A percentile compares a stretch with the other conserved stretches of the same genome.
Conservation (phyloP, 2,888 invertebrate species). For the Nipponacmea schrenckii region DNA sequence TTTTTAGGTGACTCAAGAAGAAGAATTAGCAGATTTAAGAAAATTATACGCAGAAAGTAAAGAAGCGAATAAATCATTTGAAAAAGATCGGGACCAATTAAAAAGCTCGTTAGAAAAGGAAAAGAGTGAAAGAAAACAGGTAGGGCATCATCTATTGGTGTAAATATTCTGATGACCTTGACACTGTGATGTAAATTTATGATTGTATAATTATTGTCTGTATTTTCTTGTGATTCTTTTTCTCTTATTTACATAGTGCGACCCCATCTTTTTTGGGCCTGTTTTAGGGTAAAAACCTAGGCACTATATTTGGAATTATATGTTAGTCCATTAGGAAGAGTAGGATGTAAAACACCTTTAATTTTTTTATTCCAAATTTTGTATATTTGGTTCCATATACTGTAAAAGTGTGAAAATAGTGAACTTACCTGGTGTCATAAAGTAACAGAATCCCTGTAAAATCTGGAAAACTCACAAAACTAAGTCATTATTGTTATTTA, state of each 20-base stretch:
- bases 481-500: too few species aligned
- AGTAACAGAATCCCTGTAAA: too few species aligned
- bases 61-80: conserved; percentile 36
- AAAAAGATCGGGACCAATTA: conserved; percentile 39
- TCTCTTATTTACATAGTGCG: neutral
- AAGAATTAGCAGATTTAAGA: conserved; percentile 40
- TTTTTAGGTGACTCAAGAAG: conserved; percentile 33
- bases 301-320: too few species aligned
- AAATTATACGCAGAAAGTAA: conserved; percentile 35
- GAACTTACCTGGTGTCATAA: too few species aligned
- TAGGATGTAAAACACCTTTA: too few species aligned
- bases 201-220: neutral
- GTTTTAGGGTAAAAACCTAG: too few species aligned
- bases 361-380: too few species aligned
- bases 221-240: neutral
- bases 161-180: neutral
- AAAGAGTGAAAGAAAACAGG: conserved; percentile 45
- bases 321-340: too few species aligned
- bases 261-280: too few species aligned
- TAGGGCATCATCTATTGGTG: conserved; percentile 21
- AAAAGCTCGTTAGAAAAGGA: conserved; percentile 40
- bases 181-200: neutral
- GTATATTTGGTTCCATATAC: too few species aligned
- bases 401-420: too few species aligned
- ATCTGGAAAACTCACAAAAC: too few species aligned